Base-by-base conservation (phyloP, 2,888 invertebrate genomes). In the Aphidoletes aphidimyza region DNA sequence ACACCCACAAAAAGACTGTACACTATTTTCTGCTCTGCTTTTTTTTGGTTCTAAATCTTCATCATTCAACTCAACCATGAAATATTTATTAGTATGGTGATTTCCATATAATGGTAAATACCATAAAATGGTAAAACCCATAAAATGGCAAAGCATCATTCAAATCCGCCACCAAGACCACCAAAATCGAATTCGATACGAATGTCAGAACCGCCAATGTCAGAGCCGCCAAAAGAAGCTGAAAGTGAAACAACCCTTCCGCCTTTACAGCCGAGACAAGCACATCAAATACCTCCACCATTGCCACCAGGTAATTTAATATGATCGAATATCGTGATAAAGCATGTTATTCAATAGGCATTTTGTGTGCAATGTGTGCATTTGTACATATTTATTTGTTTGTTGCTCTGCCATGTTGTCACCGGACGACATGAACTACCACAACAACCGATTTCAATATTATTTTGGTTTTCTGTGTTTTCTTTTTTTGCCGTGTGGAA, bases 81-180 rank as follows among this genome's bases (percentile, higher is more conserved):
- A 17, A 30, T 1, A 69, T 11, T 69, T 34, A 1, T 9, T 69
- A 30, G 30, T 69, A 69, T 69, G 69, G 69, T 69, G 69, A 69
- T 69, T 69, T 69, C 69, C 69, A 69, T 69, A 69, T 14, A 14
- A 69, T 69, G 69, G 69, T 69, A 69, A 69, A 69, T 69, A 69
- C 69, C 69, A 69, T 69, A 69, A 69, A 69, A 69, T 69, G 69
- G 69, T 69, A 69, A 69, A 69, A 30, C 30, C 69, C 69, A 69
- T 69, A 69, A 69, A 69, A 69, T 69, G 69, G 69, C 69, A 69
- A 69, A 69, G 69, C 69, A 69, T 69, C 69, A 69, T 69, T 69
- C 69, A 69, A 69, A 69, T 86, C 39, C 84, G 85, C 49, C 84
- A 86, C 22, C 81, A 85, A 34, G 49, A 85, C 84, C 81, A 37